These are phyloP conservation scores for Panzeria rudis DNA, from an alignment of 2,888 invertebrate genomes.

Conservation along the genomic window DNA sequence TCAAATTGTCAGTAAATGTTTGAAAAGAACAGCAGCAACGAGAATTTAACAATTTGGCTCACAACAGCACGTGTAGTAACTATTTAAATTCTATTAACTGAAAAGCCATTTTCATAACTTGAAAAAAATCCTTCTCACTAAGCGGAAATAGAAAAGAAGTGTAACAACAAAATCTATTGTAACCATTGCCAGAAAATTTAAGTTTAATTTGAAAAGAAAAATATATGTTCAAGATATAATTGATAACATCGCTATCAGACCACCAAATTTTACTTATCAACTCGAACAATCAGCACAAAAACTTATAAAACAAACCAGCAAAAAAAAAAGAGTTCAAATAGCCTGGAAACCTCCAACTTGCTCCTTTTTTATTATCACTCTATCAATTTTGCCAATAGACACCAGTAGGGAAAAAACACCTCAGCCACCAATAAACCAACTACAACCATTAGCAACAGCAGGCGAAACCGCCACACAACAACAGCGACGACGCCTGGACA, in stretches of 20 bases:
- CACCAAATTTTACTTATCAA: slow-evolving; percentile 47
- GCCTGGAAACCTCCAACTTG: slow-evolving; percentile 11
- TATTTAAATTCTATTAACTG: slow-evolving; percentile 60
- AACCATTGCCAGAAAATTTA: background rate
- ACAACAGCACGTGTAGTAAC: background rate
- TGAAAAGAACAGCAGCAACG: background rate
- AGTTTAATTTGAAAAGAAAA: background rate
- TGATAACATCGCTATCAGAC: background rate
- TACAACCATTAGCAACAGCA: background rate
- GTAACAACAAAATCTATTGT: background rate
- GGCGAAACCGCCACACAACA: slow-evolving; percentile 7
- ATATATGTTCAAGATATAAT: slow-evolving; percentile 1
- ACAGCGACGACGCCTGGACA: background rate
- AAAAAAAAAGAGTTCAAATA: slow-evolving; percentile 3
- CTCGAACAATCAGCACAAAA: background rate
- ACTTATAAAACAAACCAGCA: background rate
- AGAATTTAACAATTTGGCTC: slow-evolving; percentile 45
- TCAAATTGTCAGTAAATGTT: slow-evolving; percentile 34
- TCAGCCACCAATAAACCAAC: slow-evolving; percentile 45
- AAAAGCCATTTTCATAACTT: slow-evolving; percentile 19
- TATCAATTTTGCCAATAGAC: slow-evolving; percentile 41
- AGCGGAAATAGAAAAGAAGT: background rate
- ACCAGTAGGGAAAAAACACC: slow-evolving; percentile 19
- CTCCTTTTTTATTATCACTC: slow-evolving; percentile 46
- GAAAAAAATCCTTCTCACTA: background rate